These are phyloP conservation scores for Sarcophaga variegata DNA, from an alignment of 2,888 invertebrate genomes.

Conservation along the genomic window DNA sequence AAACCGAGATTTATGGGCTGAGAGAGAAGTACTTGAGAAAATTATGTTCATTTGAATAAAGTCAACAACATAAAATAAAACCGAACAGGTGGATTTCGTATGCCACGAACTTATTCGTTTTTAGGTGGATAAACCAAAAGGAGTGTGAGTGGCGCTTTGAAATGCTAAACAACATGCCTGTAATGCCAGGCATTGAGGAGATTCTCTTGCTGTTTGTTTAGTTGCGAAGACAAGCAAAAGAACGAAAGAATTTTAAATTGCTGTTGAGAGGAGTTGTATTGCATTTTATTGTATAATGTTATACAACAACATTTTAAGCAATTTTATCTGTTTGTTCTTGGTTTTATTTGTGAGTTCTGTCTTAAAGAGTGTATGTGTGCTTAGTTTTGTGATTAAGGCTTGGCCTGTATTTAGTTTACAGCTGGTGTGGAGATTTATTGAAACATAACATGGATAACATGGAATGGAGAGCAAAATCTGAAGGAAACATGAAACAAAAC, in stretches of 20 bases:
- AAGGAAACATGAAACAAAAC: constrained; percentile 44
- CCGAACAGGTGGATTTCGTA: not conserved
- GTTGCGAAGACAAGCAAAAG: not conserved
- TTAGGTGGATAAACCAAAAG: not conserved
- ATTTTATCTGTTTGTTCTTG: not conserved
- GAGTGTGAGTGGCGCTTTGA: constrained; percentile 32
- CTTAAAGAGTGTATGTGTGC: too few relatives aligned
- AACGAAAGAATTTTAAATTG: not conserved
- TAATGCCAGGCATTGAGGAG: constrained; percentile 19
- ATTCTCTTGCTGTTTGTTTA: not conserved
- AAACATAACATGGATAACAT: not conserved
- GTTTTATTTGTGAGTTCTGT: not conserved
- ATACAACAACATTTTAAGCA: not conserved
- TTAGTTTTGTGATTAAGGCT: too few relatives aligned
- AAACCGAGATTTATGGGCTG: too few relatives aligned
- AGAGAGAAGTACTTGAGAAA: not conserved
- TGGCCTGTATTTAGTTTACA: constrained; percentile 15
- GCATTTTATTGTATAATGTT: not conserved
- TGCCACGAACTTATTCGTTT: not conserved
- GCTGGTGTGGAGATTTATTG: constrained; percentile 21
- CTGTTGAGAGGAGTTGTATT: not conserved
- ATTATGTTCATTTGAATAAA: too few relatives aligned
- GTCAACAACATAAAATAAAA: not conserved
- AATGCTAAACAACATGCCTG: constrained; percentile 56
- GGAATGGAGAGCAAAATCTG: constrained; percentile 16